Evolutionary conservation across 2,888 invertebrate genomes (phyloP), one percentile per base, ranked within the genome.

Genomic region (Yponomeuta evonymella): DNA sequence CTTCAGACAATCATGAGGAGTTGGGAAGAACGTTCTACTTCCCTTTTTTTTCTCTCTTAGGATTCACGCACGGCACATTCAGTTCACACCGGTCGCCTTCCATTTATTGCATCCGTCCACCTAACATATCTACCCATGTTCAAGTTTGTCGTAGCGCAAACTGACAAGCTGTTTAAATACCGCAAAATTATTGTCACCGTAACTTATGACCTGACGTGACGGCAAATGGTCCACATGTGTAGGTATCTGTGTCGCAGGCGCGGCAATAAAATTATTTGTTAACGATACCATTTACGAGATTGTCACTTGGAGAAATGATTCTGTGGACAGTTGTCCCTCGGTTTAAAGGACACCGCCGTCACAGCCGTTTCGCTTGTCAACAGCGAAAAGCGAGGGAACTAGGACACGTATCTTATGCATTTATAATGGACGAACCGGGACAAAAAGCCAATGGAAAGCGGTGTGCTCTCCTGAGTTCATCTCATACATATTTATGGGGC

Each of bases 401-500:
- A 78, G 77, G 79, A 77, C 78, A 77, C 71, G 67, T 58, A 58
- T n/a, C 81, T 84, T 84, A 87, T 87, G 79, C 83, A 88, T 90
- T 84, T 88, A 86, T 88, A 86, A 90, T 88, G 84, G 77, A 75
- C 12, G 15, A 58, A 73, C 75, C 75, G 79, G 76, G 79, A 84
- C 85, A 90, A 90, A 90, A 90, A 89, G 81, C 81, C 78, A 83
- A 79, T 84, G 84, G 82, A 85, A 85, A 83, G 85, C 82, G 78
- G 81, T 83, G 84, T 81, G 83, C 81, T 81, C 79, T 82, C 78
- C 79, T 79, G 81, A 81, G 79, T 81, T 82, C 82, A 81, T 81
- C 83, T 84, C 88, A 89, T 90, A 84, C 85, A 90, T 90, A 90
- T 89, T 87, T 85, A 89, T 88, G 84, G 76, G 79, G 81, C 83